These are phyloP conservation scores for Ophonus ardosiacus DNA, from an alignment of 2,888 invertebrate species.

Conservation along the genomic window DNA sequence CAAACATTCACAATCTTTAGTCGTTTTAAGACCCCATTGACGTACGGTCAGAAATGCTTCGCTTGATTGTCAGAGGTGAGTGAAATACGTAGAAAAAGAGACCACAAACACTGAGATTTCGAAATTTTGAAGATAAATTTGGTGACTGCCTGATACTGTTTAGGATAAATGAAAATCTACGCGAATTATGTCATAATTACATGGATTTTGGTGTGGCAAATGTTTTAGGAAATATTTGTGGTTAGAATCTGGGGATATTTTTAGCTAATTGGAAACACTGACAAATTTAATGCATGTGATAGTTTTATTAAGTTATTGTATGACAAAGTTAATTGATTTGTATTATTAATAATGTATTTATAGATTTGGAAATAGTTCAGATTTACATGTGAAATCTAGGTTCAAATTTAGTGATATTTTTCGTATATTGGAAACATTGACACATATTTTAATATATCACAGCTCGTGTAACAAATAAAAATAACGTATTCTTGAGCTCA, in stretches of 20 bases:
- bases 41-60: constrained; percentile 67
- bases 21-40: constrained; percentile 56
- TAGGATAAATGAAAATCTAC: constrained; percentile 66
- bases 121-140: constrained; percentile 3
- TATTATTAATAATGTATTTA: not conserved
- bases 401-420: no score
- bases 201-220: constrained; percentile 58
- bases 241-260: constrained; percentile 50
- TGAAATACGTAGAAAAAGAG: constrained; percentile 41
- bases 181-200: constrained; percentile 65
- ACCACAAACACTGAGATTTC: constrained; percentile 45
- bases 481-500: no score
- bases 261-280: constrained; percentile 2
- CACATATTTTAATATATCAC: no score
- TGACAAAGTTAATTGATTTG: no score
- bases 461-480: no score
- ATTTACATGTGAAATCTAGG: not conserved
- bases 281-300: not conserved
- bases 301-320: not conserved
- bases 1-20: constrained; percentile 44
- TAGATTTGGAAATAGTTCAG: not conserved
- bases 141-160: constrained; percentile 17
- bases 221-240: constrained; percentile 59
- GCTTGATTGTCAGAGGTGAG: constrained; percentile 69
- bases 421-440: no score